These are phyloP conservation scores for Plumapathes pennacea DNA, from an alignment of 92 coral and sea anemone species.

Conservation along the genomic window DNA sequence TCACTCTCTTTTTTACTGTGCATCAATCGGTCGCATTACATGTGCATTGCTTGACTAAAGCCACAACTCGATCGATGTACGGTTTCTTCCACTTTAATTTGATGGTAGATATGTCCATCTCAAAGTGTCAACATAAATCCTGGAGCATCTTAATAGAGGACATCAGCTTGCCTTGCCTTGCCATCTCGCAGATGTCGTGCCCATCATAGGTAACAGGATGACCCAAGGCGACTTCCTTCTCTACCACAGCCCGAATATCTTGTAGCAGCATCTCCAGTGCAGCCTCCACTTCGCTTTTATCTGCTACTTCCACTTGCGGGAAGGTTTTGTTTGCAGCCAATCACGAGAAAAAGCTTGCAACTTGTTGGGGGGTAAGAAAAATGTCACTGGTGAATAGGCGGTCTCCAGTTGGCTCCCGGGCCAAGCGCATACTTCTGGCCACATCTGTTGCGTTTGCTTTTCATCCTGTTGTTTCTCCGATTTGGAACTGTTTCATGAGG, in stretches of 20 bases:
- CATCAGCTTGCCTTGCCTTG: constrained; percentile 4
- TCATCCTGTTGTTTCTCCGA: constrained; percentile 48
- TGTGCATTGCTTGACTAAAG: not conserved
- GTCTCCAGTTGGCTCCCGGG: constrained; percentile 19
- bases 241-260: constrained; percentile 5
- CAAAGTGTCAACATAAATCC: constrained; percentile 3
- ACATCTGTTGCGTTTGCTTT: constrained; percentile 39
- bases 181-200: constrained; percentile 22
- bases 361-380: constrained; percentile 42
- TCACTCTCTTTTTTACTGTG: too few relatives aligned
- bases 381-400: constrained; percentile 17
- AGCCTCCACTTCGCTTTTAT: not conserved
- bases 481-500: constrained; percentile 8
- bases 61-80: constrained; percentile 7
- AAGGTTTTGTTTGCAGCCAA: constrained; percentile 28
- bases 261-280: constrained; percentile 1
- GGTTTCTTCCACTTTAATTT: constrained; percentile 2
- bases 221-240: constrained; percentile 1
- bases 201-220: constrained; percentile 32
- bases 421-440: constrained; percentile 31
- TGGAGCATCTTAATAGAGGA: constrained; percentile 2
- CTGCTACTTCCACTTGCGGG: constrained; percentile 5
- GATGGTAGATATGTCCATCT: constrained; percentile 4
- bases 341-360: constrained; percentile 47
- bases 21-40: too few relatives aligned